Base-by-base conservation (phyloP, 2,888 invertebrate species). In the Ochlodes sylvanus region DNA sequence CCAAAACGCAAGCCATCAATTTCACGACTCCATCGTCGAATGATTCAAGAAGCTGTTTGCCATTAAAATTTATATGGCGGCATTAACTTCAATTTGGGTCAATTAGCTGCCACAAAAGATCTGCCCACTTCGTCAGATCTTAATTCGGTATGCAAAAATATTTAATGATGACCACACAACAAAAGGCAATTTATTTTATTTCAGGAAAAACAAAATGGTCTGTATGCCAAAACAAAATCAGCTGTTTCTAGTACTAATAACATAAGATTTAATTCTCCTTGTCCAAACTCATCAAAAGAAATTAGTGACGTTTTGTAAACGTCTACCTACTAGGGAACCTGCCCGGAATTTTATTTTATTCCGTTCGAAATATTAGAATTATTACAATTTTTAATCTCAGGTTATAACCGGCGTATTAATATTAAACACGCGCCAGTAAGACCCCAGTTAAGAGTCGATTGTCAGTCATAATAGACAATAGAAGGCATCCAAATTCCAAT, bases 131-230 rank as follows among this genome's bases (percentile, higher is more conserved):
- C 58, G 58, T 44, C 58, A 58, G 58, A 57, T 57, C 58, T 58
- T 58, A 19, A 58, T 58, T 42, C 38, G 58, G 58, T 42, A 57
- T 57, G 57, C 57, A 57, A 57, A 57, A 32, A 32, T 54, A 27
- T 41, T 57, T 19, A 57, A 41, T 17, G 57, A 14, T 0, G 57
- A 14, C 57, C 38, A 57, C 41, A 57, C 41, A 57, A 57, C 17
- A 38, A 17, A 32, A 60, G 60, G 41, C 60, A 64, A 63, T 54
- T 69, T 60, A 60, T 63, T 64, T 47, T 58, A 52, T 21, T 57
- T 57, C 58, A 52, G 44, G 19, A 34, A 64, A 60, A 38, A 54
- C 17, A 19, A 0, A 47, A 12, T 61, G 1, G 44, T 15, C 15
- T 7, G 7, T 10, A 17, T 17, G 44, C 15, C 44, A 47, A 47